phyloP scores from a whole-genome alignment of 2,797 vertebrate species.

The Megaceryle alcyon region DNA sequence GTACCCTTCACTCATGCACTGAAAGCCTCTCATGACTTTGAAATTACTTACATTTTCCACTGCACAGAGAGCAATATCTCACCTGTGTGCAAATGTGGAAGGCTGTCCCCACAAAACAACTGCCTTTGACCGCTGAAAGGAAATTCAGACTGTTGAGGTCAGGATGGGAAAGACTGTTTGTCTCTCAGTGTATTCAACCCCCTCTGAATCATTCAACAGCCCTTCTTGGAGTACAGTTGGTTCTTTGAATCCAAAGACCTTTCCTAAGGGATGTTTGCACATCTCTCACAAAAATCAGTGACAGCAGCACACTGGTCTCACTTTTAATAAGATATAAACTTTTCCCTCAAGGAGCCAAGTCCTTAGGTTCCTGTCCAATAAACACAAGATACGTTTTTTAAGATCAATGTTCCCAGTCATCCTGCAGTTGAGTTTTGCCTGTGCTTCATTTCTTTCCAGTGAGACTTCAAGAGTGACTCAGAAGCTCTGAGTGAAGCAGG shows the following conservation, averaged over 20 bases:
- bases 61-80: neutral
- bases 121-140: neutral
- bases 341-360: neutral
- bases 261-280: neutral
- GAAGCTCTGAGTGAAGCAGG: neutral
- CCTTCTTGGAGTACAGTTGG: neutral
- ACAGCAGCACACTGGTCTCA: neutral
- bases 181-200: neutral
- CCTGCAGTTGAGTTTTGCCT: neutral
- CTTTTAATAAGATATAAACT: neutral
- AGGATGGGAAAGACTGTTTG: neutral
- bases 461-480: neutral
- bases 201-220: neutral
- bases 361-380: neutral
- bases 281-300: neutral
- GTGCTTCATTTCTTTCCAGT: neutral
- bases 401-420: neutral
- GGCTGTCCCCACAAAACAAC: neutral
- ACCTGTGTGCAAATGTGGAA: neutral
- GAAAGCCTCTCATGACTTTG: neutral
- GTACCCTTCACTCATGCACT: neutral
- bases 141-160: neutral
- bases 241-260: neutral
- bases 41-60: neutral
- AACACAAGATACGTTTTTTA: neutral